Evolutionary conservation across 2,888 invertebrate species (phyloP).

Genomic region (Hypercompe scribonia): DNA sequence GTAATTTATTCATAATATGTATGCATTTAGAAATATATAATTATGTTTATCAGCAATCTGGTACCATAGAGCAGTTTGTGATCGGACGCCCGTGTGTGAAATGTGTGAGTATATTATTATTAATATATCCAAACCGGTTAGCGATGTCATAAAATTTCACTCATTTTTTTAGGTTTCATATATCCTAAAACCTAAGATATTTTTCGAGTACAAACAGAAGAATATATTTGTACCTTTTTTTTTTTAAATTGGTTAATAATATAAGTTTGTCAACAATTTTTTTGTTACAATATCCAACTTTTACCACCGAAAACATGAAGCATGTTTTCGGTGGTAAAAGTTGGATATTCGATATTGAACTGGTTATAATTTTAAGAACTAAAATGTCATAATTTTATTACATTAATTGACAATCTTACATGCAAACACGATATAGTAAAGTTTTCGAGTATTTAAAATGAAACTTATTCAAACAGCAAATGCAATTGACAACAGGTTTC

Average conservation of each 20-base stretch:
- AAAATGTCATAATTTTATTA: neutral
- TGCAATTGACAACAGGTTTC: neutral
- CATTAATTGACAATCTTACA: neutral
- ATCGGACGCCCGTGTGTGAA: no score
- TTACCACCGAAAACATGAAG: neutral
- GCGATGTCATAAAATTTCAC: neutral
- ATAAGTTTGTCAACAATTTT: no score
- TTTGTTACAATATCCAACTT: neutral
- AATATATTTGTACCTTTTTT: neutral
- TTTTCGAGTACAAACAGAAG: neutral
- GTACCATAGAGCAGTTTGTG: no score
- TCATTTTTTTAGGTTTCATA: neutral
- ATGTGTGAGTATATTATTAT: no score
- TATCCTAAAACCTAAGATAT: neutral
- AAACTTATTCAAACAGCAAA: neutral
- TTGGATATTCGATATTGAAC: no score
- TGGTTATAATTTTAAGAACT: neutral
- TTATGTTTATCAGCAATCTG: no score
- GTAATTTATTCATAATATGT: no score
- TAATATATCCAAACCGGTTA: neutral
- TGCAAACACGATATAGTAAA: neutral
- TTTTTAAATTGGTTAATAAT: no score
- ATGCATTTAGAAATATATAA: no score
- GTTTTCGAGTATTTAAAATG: slow-evolving; percentile 1
- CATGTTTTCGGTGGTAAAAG: no score